Evolutionary conservation across 2,888 invertebrate species (phyloP).

Genomic region (Drosophila subquinaria): DNA sequence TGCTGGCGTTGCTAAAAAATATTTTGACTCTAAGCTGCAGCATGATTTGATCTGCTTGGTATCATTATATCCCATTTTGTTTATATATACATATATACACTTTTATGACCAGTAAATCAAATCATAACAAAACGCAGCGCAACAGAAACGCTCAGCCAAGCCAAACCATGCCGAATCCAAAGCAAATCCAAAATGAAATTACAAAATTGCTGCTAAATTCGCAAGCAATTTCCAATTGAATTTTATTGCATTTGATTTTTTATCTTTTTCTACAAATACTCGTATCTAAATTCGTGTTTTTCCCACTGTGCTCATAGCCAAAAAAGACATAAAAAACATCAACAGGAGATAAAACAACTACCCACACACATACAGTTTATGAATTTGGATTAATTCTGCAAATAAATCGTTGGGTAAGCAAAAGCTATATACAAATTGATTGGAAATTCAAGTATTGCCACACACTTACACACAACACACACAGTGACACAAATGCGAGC

Average conservation of each 20-base stretch:
- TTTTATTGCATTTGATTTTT: slow-evolving; percentile 17
- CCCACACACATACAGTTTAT: slow-evolving; percentile 1
- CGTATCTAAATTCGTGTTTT: slow-evolving; percentile 33
- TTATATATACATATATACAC: slow-evolving; percentile 38
- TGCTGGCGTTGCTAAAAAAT: slow-evolving; percentile 52
- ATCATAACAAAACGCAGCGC: slow-evolving; percentile 31
- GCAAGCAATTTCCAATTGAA: slow-evolving; percentile 34
- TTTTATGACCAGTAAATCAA: slow-evolving; percentile 45
- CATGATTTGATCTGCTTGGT: slow-evolving; percentile 43
- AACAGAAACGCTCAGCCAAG: slow-evolving; percentile 30
- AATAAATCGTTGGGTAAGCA: slow-evolving; percentile 45
- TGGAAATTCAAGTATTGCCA: slow-evolving; percentile 1
- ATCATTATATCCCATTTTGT: slow-evolving; percentile 41
- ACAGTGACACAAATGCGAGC: slow-evolving; percentile 12
- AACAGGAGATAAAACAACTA: slow-evolving; percentile 2
- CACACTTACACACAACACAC: background rate
- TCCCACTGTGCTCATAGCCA: slow-evolving; percentile 44
- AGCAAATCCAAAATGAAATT: slow-evolving; percentile 40
- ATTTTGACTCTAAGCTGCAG: slow-evolving; percentile 51
- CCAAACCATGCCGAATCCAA: slow-evolving; percentile 38
- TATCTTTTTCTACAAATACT: slow-evolving; percentile 2
- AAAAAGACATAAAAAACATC: background rate
- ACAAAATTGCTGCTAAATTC: slow-evolving; percentile 49
- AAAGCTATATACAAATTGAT: background rate
- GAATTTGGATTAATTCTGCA: slow-evolving; percentile 63